phyloP scores from a whole-genome alignment of 2,113 vertebrate genomes.

The Ahaetulla prasina region DNA sequence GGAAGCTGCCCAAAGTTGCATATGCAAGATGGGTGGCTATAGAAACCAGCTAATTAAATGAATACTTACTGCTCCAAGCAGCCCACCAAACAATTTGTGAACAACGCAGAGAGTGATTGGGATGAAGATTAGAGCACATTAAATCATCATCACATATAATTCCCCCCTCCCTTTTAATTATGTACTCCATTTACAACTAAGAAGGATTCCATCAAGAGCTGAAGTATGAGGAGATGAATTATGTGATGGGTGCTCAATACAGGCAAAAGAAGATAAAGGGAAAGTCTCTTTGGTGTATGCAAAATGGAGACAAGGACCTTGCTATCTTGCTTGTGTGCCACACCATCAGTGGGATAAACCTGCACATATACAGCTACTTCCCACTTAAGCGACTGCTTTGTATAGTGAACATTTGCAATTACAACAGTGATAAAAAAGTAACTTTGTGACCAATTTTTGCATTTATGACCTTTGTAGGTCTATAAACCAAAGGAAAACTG shows the following conservation, averaged over 20 bases:
- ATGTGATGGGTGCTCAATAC: background rate
- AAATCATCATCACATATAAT: background rate
- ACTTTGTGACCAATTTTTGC: background rate
- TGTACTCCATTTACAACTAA: background rate
- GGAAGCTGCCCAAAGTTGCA: background rate
- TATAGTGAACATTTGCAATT: background rate
- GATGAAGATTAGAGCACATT: background rate
- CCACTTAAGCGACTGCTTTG: background rate
- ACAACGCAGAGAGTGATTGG: background rate
- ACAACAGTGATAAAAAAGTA: background rate
- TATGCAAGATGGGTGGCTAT: background rate
- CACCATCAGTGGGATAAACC: background rate
- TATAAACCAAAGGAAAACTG: background rate
- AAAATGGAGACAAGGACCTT: background rate
- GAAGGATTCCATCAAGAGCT: background rate
- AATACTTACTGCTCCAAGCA: background rate
- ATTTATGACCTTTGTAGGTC: background rate
- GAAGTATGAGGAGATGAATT: background rate
- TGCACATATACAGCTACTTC: background rate
- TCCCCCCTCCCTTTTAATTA: background rate
- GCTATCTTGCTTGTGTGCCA: background rate
- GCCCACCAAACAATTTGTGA: background rate
- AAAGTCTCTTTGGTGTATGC: background rate
- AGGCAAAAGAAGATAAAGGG: background rate
- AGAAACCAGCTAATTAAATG: background rate